These are phyloP conservation scores for Sinocyclocheilus anshuiensis DNA, from an alignment of 2,113 vertebrate species.

Conservation along the genomic window DNA sequence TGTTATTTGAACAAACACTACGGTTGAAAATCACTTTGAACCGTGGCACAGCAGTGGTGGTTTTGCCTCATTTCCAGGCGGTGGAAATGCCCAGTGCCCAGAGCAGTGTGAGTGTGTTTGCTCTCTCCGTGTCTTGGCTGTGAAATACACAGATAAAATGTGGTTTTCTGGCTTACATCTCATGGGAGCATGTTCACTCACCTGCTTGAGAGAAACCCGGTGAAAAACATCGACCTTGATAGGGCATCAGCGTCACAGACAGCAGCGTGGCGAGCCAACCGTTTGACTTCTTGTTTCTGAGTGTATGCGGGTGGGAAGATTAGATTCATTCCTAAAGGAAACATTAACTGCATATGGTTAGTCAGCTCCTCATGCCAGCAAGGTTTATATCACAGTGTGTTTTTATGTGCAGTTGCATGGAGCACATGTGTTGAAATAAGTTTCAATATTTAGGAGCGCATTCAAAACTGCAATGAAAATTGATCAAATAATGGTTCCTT, in stretches of 20 bases:
- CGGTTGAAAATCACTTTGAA: constrained; percentile 2
- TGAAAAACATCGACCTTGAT: constrained; percentile 23
- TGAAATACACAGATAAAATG: constrained; percentile 15
- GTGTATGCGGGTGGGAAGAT: constrained; percentile 9
- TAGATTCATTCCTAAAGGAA: constrained; percentile 10
- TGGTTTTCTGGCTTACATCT: constrained; percentile 17
- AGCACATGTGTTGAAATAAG: too few relatives aligned
- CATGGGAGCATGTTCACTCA: constrained; percentile 43
- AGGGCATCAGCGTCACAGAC: neutral
- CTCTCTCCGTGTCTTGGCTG: constrained; percentile 17
- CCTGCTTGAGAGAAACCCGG: constrained; percentile 29
- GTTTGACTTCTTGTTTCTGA: constrained; percentile 17
- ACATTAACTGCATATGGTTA: neutral
- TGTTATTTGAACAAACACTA: constrained; percentile 4
- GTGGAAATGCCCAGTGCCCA: neutral
- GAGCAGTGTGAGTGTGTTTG: constrained; percentile 2
- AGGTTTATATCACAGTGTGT: neutral
- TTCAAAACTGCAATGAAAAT: too few relatives aligned
- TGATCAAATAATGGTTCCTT: too few relatives aligned
- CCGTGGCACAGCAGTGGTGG: neutral
- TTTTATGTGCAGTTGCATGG: neutral
- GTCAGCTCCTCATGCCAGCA: neutral
- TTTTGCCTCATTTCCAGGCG: neutral
- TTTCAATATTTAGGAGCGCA: too few relatives aligned
- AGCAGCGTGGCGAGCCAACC: neutral